Conservation (phyloP, 2,888 invertebrate genomes). For the Desoria tigrina region DNA sequence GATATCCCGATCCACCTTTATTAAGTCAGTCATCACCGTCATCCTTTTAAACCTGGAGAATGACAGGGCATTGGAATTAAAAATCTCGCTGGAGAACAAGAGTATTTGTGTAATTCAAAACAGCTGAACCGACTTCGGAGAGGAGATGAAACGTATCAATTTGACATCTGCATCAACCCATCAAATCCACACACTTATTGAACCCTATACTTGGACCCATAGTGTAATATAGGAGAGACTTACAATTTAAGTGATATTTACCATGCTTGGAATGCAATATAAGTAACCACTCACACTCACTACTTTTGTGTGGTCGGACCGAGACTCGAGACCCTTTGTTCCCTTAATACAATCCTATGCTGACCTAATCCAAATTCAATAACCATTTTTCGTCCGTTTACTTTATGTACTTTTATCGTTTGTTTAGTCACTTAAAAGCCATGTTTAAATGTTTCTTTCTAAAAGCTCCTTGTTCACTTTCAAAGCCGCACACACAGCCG, state of each 20-base stretch:
- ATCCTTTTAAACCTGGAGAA: too few relatives aligned
- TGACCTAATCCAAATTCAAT: constrained; percentile 1
- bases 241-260: too few relatives aligned
- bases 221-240: too few relatives aligned
- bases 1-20: too few relatives aligned
- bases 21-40: too few relatives aligned
- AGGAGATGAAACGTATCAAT: constrained; percentile 6
- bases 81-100: too few relatives aligned
- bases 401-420: neutral
- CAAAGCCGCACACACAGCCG: neutral
- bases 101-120: neutral
- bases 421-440: constrained; percentile 4
- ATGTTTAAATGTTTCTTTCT: neutral
- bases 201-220: neutral
- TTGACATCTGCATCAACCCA: constrained; percentile 11
- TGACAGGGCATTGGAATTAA: too few relatives aligned
- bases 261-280: too few relatives aligned
- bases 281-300: too few relatives aligned
- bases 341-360: too few relatives aligned
- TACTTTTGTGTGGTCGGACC: too few relatives aligned
- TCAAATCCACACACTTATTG: constrained; percentile 2
- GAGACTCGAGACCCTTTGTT: too few relatives aligned
- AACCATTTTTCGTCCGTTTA: neutral
- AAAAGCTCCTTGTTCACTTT: neutral
- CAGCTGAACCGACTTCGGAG: neutral